A percentile compares a stretch with the other conserved stretches of the same genome.
phyloP scores from a whole-genome alignment of 1,140 invertebrate species.

The Drosophila ercepeae region DNA sequence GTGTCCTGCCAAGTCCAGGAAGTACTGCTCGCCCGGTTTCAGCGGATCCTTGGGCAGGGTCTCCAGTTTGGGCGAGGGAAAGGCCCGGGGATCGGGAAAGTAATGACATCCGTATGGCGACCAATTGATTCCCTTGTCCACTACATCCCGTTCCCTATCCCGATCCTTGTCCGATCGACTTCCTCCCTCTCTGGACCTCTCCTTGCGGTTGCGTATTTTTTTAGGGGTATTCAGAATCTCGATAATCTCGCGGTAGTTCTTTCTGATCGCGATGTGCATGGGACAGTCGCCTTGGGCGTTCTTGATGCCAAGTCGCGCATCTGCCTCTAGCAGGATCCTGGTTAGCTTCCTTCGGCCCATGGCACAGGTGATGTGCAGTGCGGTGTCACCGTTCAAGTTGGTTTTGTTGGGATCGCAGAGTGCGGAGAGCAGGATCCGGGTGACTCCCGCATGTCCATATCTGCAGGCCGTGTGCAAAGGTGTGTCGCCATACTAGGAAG shows the following conservation, averaged over 20 bases:
- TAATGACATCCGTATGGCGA: conserved; percentile 96
- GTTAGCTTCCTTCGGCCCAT: conserved; percentile 97
- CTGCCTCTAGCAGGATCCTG: conserved; percentile 94
- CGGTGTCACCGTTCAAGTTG: conserved; percentile 98
- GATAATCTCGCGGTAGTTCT: conserved; percentile 93
- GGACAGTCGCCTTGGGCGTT: conserved; percentile 98
- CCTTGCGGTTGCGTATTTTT: conserved; percentile 79
- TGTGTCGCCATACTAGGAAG: conserved; percentile 95
- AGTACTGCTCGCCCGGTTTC: conserved; percentile 96
- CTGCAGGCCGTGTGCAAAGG: conserved; percentile 97
- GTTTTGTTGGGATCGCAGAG: conserved; percentile 93
- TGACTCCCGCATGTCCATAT: conserved; percentile 97
- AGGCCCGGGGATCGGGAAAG: conserved; percentile 91
- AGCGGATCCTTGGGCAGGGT: conserved; percentile 93
- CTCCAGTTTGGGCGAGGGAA: conserved; percentile 93
- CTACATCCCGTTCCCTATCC: conserved; percentile 71
- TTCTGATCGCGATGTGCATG: conserved; percentile 94
- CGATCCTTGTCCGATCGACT: conserved; percentile 70
- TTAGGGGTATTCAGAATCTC: conserved; percentile 88
- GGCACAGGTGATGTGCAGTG: conserved; percentile 96
- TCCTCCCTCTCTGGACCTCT: conserved; percentile 54
- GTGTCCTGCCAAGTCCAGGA: conserved; percentile 97
- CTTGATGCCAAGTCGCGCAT: conserved; percentile 90
- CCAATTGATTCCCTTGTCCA: conserved; percentile 86
- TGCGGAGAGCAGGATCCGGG: conserved; percentile 96